phyloP scores from a whole-genome alignment of 2,888 invertebrate species.

The Odontothrips loti region DNA sequence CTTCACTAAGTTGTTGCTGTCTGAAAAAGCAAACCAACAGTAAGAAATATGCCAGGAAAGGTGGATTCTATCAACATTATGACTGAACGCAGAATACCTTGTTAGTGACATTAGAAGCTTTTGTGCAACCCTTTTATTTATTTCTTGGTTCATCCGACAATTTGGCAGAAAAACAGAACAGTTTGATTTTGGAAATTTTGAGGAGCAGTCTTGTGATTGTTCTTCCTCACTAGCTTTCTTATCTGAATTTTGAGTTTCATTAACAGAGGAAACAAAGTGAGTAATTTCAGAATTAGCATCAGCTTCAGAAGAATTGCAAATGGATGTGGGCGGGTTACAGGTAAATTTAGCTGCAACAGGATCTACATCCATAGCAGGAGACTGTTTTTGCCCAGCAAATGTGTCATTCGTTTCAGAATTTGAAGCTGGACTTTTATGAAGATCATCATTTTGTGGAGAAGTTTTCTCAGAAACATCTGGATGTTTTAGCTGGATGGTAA shows the following conservation, averaged over 20 bases:
- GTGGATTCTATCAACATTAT: not conserved
- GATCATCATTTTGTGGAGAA: too few species aligned
- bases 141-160: slow-evolving; percentile 51
- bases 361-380: too few species aligned
- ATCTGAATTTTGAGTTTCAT: not conserved
- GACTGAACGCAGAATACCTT: slow-evolving; percentile 44
- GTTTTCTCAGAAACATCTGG: too few species aligned
- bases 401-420: too few species aligned
- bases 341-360: too few species aligned
- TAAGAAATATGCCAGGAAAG: not conserved
- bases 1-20: slow-evolving; percentile 31
- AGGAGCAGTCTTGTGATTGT: slow-evolving; percentile 33
- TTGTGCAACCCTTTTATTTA: slow-evolving; percentile 49
- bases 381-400: too few species aligned
- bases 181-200: slow-evolving; percentile 36
- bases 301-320: too few species aligned
- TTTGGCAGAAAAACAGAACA: slow-evolving; percentile 50
- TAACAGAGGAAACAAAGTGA: too few species aligned
- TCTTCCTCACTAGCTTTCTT: not conserved
- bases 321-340: too few species aligned
- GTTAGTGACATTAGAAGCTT: slow-evolving; percentile 52
- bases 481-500: too few species aligned
- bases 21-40: slow-evolving; percentile 14
- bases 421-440: too few species aligned
- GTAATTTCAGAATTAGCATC: too few species aligned